Conservation (phyloP, 2,888 invertebrate genomes). For the Rotaria magnacalcarata region DNA sequence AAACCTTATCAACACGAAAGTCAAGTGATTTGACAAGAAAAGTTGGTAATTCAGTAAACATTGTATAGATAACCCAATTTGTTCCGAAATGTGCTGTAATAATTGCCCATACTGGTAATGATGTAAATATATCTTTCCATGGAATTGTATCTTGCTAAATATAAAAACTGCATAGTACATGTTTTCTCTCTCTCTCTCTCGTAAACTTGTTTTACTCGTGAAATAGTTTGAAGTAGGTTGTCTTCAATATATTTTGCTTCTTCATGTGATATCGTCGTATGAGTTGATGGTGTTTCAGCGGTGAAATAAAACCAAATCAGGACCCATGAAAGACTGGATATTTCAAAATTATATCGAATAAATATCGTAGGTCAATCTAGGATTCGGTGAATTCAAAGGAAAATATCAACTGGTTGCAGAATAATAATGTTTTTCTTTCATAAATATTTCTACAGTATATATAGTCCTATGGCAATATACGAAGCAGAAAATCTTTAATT, state of each 20-base stretch:
- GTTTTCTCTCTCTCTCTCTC: neutral
- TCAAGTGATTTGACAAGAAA: constrained; percentile 58
- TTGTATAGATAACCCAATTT: constrained; percentile 62
- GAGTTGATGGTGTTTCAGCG: constrained; percentile 58
- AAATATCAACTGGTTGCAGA: no score
- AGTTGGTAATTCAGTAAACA: constrained; percentile 60
- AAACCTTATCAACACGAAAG: constrained; percentile 54
- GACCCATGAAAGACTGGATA: constrained; percentile 69
- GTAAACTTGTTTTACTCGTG: neutral
- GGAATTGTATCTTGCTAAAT: constrained; percentile 54
- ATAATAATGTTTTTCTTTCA: no score
- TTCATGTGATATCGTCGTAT: constrained; percentile 56
- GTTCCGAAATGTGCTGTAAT: constrained; percentile 58
- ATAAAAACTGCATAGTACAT: neutral
- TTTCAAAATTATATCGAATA: constrained; percentile 49
- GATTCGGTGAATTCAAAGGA: no score
- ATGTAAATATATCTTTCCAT: constrained; percentile 58
- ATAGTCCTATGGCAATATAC: no score
- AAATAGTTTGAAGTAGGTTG: constrained; percentile 48
- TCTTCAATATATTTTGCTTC: constrained; percentile 60
- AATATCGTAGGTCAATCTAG: no score
- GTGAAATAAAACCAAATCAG: constrained; percentile 57
- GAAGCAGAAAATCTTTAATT: no score
- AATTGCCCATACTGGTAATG: constrained; percentile 60
- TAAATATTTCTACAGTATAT: no score